Evolutionary conservation across 2,113 vertebrate genomes (phyloP).

Genomic region (Triplophysa rosa): DNA sequence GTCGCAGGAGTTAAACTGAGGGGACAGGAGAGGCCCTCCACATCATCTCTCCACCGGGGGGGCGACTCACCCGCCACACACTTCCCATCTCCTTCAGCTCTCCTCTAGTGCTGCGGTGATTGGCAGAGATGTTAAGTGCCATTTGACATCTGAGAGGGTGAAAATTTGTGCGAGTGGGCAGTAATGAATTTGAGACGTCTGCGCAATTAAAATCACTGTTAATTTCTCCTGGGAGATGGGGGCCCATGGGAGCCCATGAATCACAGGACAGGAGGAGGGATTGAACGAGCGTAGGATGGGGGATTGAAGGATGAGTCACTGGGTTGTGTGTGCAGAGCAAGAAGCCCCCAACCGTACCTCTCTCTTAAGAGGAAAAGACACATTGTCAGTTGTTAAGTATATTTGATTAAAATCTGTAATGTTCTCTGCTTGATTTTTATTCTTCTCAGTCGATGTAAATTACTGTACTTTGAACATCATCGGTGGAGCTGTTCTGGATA

Average conservation of each 20-base stretch:
- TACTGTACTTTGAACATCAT: conserved; percentile 27
- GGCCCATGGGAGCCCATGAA: conserved; percentile 66
- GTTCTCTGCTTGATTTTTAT: conserved; percentile 18
- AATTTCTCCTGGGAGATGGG: conserved; percentile 80
- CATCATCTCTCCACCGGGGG: conserved; percentile 28
- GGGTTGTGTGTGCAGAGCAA: conserved; percentile 20
- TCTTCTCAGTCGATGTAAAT: conserved; percentile 23
- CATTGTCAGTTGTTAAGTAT: conserved; percentile 20
- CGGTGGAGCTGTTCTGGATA: conserved; percentile 13
- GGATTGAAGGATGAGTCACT: conserved; percentile 53
- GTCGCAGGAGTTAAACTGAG: conserved; percentile 27
- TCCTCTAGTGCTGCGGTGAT: conserved; percentile 75
- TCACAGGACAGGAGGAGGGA: conserved; percentile 66
- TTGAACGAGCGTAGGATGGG: conserved; percentile 45
- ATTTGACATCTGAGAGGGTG: conserved; percentile 79
- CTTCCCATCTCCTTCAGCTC: conserved; percentile 69
- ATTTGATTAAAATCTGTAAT: conserved; percentile 41
- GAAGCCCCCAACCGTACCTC: conserved; percentile 33
- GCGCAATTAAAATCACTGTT: conserved; percentile 81
- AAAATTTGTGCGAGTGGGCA: conserved; percentile 70
- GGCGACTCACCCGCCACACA: conserved; percentile 33
- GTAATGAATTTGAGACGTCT: conserved; percentile 80
- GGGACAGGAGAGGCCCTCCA: conserved; percentile 28
- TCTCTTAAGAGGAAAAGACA: conserved; percentile 16
- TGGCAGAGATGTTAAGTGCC: conserved; percentile 83